Base-by-base conservation (phyloP, 2,797 vertebrate genomes). In the Carduelis carduelis region DNA sequence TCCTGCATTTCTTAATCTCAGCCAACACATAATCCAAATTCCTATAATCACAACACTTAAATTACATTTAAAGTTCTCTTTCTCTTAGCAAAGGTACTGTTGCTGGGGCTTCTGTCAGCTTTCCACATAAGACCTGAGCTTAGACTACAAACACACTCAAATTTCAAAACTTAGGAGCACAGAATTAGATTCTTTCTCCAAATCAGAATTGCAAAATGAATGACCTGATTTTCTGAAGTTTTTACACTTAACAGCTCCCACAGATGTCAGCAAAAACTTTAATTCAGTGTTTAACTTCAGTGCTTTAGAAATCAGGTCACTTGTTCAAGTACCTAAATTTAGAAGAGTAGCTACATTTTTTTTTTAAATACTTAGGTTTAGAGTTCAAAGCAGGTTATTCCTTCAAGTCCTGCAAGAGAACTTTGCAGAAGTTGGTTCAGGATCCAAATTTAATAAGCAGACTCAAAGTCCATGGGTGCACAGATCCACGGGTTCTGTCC, bases 201-300 rank as follows among this genome's bases (percentile, higher is more conserved):
- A 84, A 81, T 74, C 77, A 78, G 83, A 91, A 83, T 0, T 80
- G 44, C 64, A 84, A 84, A 87, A 87, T 39, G 9, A 89, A 93
- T 82, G 59, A 90, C 71, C 64, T 87, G 87, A 90, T 96, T 96
- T 94, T 93, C 78, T 64, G 64, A 87, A 89, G 60, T 89, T 92
- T 41, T 56, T 56, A 72, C 56, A 61, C 1, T 14, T 28, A 86
- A 39, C 28, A 87, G n/a, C 46, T 92, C 78, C 64, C 64, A 79
- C 64, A 85, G 75, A 87, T 80, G 24, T 77, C 92, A 90, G 86
- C 37, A 90, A 96, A 90, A 95, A 43, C 18, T 46, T 49, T 80
- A 90, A 85, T 50, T 89, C 86, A 86, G 71, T 50, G 28, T 89
- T 77, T 64, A 44, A 84, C 20, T 89, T 94, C 66, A 59, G 37